A percentile compares a stretch with the other conserved stretches of the same genome.
phyloP scores from a whole-genome alignment of 2,113 vertebrate genomes.

The Megatriorchis doriae region DNA sequence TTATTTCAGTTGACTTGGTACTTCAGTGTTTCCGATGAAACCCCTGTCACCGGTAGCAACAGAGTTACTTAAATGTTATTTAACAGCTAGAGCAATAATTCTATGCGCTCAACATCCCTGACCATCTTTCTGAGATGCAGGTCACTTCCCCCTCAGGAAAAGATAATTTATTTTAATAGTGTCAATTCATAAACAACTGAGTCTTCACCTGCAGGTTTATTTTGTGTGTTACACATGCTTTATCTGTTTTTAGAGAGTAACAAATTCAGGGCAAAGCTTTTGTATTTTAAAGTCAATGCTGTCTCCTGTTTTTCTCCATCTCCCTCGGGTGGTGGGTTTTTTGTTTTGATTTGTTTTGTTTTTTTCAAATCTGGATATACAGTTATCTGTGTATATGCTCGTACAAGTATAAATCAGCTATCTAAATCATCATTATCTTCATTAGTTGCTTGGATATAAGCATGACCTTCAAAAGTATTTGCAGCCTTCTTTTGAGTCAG shows the following conservation, averaged over 20 bases:
- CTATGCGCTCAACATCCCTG: not conserved
- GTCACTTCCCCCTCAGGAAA: not conserved
- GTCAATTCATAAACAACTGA: not conserved
- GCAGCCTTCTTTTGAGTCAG: not conserved
- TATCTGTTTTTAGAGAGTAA: not conserved
- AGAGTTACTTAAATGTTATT: not conserved
- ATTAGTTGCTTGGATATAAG: not conserved
- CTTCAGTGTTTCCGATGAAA: not conserved
- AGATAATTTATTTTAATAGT: not conserved
- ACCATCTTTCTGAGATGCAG: not conserved
- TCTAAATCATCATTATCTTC: not conserved
- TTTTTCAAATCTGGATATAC: not conserved
- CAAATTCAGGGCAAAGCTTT: not conserved
- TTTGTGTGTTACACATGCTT: not conserved
- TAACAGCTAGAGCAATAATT: not conserved
- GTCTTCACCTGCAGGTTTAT: not conserved
- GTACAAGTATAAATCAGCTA: not conserved
- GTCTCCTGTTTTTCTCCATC: not conserved
- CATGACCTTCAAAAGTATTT: not conserved
- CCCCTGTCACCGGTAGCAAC: not conserved
- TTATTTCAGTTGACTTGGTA: not conserved
- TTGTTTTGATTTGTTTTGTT: not conserved
- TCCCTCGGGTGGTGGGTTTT: not conserved
- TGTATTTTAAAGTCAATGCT: not conserved
- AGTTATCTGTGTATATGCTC: not conserved